Evolutionary conservation across 1,140 invertebrate genomes (phyloP), one percentile per base, ranked within the genome.

Genomic region (Ephestia elutella): DNA sequence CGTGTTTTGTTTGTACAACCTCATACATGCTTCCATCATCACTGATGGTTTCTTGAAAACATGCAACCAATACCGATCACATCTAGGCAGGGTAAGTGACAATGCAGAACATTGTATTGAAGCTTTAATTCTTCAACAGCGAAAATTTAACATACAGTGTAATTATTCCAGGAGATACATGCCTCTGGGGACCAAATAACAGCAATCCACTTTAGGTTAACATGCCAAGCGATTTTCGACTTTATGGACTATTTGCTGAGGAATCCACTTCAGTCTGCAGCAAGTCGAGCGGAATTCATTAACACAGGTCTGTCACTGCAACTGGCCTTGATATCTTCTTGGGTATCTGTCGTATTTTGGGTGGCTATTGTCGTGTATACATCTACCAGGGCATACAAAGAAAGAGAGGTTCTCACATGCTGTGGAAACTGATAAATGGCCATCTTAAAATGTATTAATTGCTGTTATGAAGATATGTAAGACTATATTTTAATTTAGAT

Each of bases 201-300:
- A 0, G 91, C 90, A 13, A 92, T 95, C 60, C 90, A 92, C 64
- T 90, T 91, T 10, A 90, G 93, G 19, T 71, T 95, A 0, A 81
- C 87, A 1, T 95, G 93, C 71, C 90, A 90, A 30, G 91, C 93
- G 0, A 90, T 94, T 49, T 91, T 92, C 48, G 93, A 95, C 80
- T 94, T 92, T 67, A 93, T 95, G 92, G 93, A 95, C 73, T 94
- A 93, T 66, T 69, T 94, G 38, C 91, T 93, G 48, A 90, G 91
- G 7, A 91, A 93, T 58, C 71, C 89, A 0, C 88, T 88, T 18
- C 90, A 92, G 59, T 90, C 90, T 64, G n/a, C 38, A 17, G 38
- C 38, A 15, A 84, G 90, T 20, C 87, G 90, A 5, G 88, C 89
- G 3, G 91, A 92, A 48, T 89, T 87, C 61, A 93, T 93, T 2